These are phyloP conservation scores for Aurelia aurita complex sp. Pacific DNA, from an alignment of 30 jellyfish, hydroid and myxozoan genomes.

Conservation along the genomic window DNA sequence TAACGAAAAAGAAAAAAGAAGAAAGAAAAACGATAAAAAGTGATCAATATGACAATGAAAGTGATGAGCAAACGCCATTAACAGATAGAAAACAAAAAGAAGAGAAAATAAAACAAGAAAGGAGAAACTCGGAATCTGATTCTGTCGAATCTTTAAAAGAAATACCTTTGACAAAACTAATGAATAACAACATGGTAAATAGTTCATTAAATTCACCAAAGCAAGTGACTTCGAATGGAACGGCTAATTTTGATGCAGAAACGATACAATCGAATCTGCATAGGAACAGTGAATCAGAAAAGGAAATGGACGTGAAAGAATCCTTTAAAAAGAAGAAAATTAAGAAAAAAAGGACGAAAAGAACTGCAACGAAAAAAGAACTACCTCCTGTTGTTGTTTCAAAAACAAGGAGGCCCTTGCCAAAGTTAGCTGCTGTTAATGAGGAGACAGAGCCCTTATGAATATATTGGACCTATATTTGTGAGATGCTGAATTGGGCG, in stretches of 20 bases:
- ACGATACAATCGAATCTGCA: conserved; percentile 5
- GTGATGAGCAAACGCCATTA: conserved; percentile 26
- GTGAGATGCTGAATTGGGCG: too few species aligned
- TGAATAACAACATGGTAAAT: background rate
- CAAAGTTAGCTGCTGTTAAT: conserved; percentile 21
- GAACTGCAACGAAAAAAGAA: conserved; percentile 23
- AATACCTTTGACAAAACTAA: background rate
- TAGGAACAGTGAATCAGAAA: conserved; percentile 56
- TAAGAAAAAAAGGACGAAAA: conserved; percentile 2
- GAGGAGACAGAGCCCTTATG: conserved; percentile 18
- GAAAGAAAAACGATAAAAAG: background rate
- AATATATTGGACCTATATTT: too few species aligned
- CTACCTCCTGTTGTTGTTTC: conserved; percentile 27
- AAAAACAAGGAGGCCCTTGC: conserved; percentile 34
- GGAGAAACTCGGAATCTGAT: background rate
- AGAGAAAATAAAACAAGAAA: background rate
- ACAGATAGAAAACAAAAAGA: conserved; percentile 1
- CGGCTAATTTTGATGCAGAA: background rate
- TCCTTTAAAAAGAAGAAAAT: conserved; percentile 15
- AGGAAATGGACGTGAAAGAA: conserved; percentile 53
- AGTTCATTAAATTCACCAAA: background rate
- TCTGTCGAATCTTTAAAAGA: conserved; percentile 57
- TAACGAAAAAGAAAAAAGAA: background rate
- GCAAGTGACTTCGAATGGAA: background rate
- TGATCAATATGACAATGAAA: background rate